Evolutionary conservation across 2,888 invertebrate genomes (phyloP).

Genomic region (Sisyra terminalis): DNA sequence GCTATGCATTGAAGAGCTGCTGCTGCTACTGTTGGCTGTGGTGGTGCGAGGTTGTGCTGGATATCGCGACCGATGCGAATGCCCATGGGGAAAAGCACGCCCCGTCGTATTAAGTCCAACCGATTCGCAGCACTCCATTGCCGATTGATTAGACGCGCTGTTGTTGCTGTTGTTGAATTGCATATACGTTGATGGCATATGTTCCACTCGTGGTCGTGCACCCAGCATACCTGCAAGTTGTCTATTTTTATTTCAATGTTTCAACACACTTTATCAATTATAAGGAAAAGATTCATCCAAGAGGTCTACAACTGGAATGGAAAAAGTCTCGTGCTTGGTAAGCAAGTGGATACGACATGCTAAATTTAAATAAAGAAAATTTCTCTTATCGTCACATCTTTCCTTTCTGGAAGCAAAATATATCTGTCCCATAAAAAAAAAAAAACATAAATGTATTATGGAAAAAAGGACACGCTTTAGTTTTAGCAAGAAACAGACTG

Average conservation of each 20-base stretch:
- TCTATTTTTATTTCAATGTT: neutral
- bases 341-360: too few relatives aligned
- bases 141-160: constrained; percentile 18
- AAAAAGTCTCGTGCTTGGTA: too few relatives aligned
- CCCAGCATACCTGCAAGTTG: constrained; percentile 27
- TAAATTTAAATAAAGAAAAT: too few relatives aligned
- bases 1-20: constrained; percentile 27
- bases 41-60: constrained; percentile 17
- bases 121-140: constrained; percentile 72
- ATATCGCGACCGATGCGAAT: constrained; percentile 14
- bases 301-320: too few relatives aligned
- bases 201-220: constrained; percentile 21
- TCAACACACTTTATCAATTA: too few relatives aligned
- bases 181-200: constrained; percentile 15
- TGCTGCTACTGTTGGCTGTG: constrained; percentile 18
- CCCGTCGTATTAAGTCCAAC: constrained; percentile 20
- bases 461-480: too few relatives aligned
- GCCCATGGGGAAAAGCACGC: constrained; percentile 11
- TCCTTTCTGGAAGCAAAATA: too few relatives aligned
- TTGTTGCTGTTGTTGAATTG: constrained; percentile 15
- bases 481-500: too few relatives aligned
- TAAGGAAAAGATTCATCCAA: too few relatives aligned
- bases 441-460: too few relatives aligned
- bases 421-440: too few relatives aligned
- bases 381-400: too few relatives aligned